Evolutionary conservation across 2,797 vertebrate species (phyloP), one percentile per base, ranked within the genome.

Genomic region (Synanceia verrucosa): DNA sequence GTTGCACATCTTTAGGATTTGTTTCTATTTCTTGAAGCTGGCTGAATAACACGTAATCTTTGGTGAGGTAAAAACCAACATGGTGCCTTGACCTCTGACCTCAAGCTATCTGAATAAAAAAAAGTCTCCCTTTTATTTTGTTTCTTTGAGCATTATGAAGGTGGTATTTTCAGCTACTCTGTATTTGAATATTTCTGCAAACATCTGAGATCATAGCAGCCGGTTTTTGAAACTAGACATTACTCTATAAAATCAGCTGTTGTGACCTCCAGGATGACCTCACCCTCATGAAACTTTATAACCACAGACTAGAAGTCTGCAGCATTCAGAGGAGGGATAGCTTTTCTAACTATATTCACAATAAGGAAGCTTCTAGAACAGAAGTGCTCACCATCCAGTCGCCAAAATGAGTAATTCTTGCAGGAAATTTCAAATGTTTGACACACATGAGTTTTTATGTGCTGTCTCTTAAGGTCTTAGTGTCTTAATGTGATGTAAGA

Each of bases 121-220:
- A 14, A 0, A 41, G 37, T 41, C 7, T 41, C 37, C 18, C 18
- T 18, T 41, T 41, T 41, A 41, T n/a, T n/a, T 41, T 18, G 37
- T 18, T 41, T 41, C n/a, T 41, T 3, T 0, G n/a, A 18, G 37
- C 1, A 41, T 0, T 41, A 9, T 18, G 9, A 18, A 41, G 18
- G 37, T 41, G 37, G 18, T 41, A 18, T 41, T 41, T 9, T 41
- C 3, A 8, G 16, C 37, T 41, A n/a, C 16, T 41, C 37, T 41
- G 7, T n/a, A n/a, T 41, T 41, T 41, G 37, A 41, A 41, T 41
- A 41, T 33, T 33, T 33, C 31, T 33, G 31, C 37, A n/a, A 18
- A 41, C n/a, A n/a, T n/a, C 3, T 41, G 37, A 8, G 37, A 14
- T 41, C 37, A 41, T 41, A 41, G 37, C 9, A 9, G 37, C 37